phyloP scores from a whole-genome alignment of 2,888 invertebrate species.

The Luffia ferchaultella region DNA sequence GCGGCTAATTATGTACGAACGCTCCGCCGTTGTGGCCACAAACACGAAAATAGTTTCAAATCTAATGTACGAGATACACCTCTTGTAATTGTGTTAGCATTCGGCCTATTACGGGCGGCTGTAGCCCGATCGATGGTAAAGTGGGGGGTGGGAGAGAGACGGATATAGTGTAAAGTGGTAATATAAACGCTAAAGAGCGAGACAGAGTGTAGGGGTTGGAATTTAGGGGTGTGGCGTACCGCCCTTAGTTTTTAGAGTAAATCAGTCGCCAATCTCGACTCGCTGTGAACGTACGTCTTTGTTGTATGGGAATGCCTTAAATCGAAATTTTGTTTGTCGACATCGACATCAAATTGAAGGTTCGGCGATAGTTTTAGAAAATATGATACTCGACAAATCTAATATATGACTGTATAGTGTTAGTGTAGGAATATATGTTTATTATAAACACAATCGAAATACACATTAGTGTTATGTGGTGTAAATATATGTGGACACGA shows the following conservation, averaged over 20 bases:
- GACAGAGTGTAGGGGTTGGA: background rate
- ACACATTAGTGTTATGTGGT: background rate
- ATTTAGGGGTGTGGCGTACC: background rate
- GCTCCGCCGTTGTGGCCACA: background rate
- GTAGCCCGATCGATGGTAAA: constrained; percentile 1
- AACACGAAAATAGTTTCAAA: background rate
- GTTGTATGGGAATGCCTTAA: background rate
- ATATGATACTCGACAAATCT: no score
- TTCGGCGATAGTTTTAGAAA: no score
- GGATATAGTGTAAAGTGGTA: background rate
- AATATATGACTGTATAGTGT: background rate
- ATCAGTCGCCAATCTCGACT: background rate
- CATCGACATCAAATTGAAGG: no score
- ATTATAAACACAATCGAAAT: background rate
- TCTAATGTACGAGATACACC: background rate
- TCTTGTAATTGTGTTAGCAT: constrained; percentile 3
- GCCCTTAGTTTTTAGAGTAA: background rate
- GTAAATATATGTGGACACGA: background rate
- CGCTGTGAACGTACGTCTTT: background rate
- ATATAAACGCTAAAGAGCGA: background rate
- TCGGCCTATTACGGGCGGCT: constrained; percentile 3
- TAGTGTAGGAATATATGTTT: background rate
- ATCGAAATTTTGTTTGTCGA: background rate
- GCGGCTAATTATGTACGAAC: background rate
- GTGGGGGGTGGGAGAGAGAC: background rate